These are phyloP conservation scores for Heliangelus exortis DNA, from an alignment of 2,797 vertebrate species.

Conservation along the genomic window DNA sequence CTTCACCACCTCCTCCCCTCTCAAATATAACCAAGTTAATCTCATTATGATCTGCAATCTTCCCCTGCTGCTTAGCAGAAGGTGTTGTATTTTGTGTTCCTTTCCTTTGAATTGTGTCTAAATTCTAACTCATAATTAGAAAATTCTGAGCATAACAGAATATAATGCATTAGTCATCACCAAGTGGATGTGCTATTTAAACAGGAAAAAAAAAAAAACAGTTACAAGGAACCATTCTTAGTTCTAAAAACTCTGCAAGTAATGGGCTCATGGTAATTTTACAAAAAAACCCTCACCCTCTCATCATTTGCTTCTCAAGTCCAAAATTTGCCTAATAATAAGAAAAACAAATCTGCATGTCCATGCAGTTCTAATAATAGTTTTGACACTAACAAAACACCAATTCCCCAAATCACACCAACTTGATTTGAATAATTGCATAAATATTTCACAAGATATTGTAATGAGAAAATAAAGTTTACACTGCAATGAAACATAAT, in stretches of 20 bases:
- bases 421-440: neutral
- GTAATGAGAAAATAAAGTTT: neutral
- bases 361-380: neutral
- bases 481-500: neutral
- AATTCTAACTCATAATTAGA: conserved; percentile 24
- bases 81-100: neutral
- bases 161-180: conserved; percentile 16
- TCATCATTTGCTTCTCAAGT: neutral
- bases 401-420: neutral
- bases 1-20: neutral
- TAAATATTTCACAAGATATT: neutral
- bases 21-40: neutral
- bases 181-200: neutral
- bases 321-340: neutral
- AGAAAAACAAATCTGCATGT: neutral
- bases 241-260: neutral
- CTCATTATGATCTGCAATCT: neutral
- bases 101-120: neutral
- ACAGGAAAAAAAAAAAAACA: neutral
- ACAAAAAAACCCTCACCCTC: neutral
- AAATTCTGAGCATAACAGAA: neutral
- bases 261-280: neutral
- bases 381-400: neutral
- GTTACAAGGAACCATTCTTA: neutral
- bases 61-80: conserved; percentile 14